Evolutionary conservation across 2,888 invertebrate genomes (phyloP).

Genomic region (Pyrgus malvae): DNA sequence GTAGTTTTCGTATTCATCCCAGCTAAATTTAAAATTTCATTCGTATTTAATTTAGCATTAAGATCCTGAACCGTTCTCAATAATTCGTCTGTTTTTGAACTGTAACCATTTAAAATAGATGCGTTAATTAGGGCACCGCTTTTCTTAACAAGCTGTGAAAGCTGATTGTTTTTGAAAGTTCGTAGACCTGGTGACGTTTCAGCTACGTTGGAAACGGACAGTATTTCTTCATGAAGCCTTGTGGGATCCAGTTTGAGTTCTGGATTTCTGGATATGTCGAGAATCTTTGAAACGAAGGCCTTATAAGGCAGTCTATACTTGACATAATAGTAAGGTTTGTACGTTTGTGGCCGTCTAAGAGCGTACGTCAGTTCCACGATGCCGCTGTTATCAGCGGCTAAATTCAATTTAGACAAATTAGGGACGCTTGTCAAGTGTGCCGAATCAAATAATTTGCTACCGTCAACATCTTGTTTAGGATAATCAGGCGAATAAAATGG

Average conservation of each 20-base stretch:
- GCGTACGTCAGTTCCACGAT: slow-evolving; percentile 60
- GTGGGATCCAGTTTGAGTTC: slow-evolving; percentile 42
- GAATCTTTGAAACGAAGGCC: slow-evolving; percentile 44
- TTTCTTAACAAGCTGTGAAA: slow-evolving; percentile 43
- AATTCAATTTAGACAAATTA: slow-evolving; percentile 48
- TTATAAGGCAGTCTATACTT: slow-evolving; percentile 58
- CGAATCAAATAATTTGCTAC: slow-evolving; percentile 36
- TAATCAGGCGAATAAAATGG: slow-evolving; percentile 2
- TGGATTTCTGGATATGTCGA: slow-evolving; percentile 42
- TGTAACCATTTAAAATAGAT: slow-evolving; percentile 40
- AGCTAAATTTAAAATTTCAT: slow-evolving; percentile 32
- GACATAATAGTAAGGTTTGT: slow-evolving; percentile 56
- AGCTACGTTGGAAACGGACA: slow-evolving; percentile 45
- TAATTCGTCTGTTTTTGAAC: slow-evolving; percentile 38
- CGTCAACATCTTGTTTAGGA: neutral
- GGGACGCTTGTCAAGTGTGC: slow-evolving; percentile 40
- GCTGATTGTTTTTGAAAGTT: slow-evolving; percentile 44
- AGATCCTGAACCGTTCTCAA: slow-evolving; percentile 40
- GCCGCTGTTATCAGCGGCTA: slow-evolving; percentile 38
- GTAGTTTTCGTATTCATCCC: neutral
- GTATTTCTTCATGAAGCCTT: slow-evolving; percentile 48
- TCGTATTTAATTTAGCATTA: slow-evolving; percentile 42
- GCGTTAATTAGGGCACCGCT: slow-evolving; percentile 51
- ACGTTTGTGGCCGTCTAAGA: slow-evolving; percentile 48
- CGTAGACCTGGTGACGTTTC: slow-evolving; percentile 50